Percentiles rank a stretch among this genome's conserved stretches.
phyloP scores from a whole-genome alignment of 2,797 vertebrate genomes.

The Falco biarmicus region DNA sequence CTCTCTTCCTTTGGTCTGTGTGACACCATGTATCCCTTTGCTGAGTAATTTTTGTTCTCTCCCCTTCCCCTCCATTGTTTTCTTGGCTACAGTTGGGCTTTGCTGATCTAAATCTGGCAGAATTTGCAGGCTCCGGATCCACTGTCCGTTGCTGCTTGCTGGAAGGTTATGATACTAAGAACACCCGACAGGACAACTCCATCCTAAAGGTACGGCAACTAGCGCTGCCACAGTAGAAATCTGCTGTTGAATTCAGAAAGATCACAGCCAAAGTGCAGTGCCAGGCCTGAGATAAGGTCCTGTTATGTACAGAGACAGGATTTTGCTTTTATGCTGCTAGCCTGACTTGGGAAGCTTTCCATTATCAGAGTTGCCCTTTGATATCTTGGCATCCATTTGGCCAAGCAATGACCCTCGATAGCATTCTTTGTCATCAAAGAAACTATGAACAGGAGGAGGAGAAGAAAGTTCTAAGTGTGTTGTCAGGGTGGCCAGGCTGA shows the following conservation, averaged over 20 bases:
- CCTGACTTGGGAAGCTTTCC: neutral
- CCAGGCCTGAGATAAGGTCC: neutral
- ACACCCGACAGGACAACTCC: slow-evolving; percentile 97
- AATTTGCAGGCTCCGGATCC: slow-evolving; percentile 95
- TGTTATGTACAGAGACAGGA: neutral
- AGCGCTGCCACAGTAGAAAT: neutral
- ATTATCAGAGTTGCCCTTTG: neutral
- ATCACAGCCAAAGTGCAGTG: neutral
- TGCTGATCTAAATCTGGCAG: slow-evolving; percentile 95
- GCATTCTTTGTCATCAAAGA: neutral
- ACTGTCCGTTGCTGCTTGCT: slow-evolving; percentile 93
- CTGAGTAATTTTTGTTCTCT: neutral
- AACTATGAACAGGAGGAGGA: neutral
- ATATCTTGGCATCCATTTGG: neutral
- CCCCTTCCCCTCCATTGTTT: slow-evolving; percentile 10
- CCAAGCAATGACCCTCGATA: neutral
- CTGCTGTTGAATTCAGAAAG: neutral
- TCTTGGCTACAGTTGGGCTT: slow-evolving; percentile 88
- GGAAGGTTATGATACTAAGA: slow-evolving; percentile 97
- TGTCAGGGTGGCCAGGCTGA: neutral
- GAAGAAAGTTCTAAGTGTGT: neutral
- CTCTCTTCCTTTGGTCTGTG: neutral
- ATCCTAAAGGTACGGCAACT: slow-evolving; percentile 88
- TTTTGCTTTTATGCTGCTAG: neutral
- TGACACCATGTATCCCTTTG: neutral